A percentile compares a stretch with the other conserved stretches of the same genome.
Evolutionary conservation across 2,888 invertebrate species (phyloP).

Genomic region (Rhagophthalmus giganteus): DNA sequence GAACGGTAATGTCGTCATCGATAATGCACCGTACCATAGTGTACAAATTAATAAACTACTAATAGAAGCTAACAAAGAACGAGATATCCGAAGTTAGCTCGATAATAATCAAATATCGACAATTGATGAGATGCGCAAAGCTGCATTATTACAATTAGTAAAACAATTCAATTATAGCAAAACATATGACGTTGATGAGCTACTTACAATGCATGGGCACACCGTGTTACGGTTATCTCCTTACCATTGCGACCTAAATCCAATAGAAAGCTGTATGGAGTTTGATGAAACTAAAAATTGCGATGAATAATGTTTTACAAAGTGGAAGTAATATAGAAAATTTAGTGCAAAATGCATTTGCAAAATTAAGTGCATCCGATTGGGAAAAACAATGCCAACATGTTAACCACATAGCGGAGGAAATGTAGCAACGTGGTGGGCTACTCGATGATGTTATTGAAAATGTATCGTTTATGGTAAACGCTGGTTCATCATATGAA

Average conservation of each 20-base stretch:
- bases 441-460: neutral
- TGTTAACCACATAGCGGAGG: neutral
- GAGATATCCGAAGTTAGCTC: neutral
- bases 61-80: neutral
- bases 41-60: constrained; percentile 2
- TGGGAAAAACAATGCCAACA: too few species aligned
- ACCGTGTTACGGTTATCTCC: too few species aligned
- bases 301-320: too few species aligned
- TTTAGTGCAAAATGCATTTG: too few species aligned
- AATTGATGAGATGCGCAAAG: neutral
- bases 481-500: neutral
- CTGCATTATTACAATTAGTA: neutral
- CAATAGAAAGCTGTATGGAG: too few species aligned
- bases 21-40: constrained; percentile 4
- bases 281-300: too few species aligned
- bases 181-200: too few species aligned
- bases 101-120: neutral
- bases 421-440: neutral
- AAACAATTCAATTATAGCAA: too few species aligned
- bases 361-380: too few species aligned
- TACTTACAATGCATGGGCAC: too few species aligned
- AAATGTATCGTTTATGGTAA: neutral
- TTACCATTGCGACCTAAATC: too few species aligned
- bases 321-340: too few species aligned
- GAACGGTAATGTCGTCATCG: constrained; percentile 3